These are phyloP conservation scores for Ichneumoninae sp. DNA, from an alignment of 2,888 invertebrate genomes.

Conservation along the genomic window DNA sequence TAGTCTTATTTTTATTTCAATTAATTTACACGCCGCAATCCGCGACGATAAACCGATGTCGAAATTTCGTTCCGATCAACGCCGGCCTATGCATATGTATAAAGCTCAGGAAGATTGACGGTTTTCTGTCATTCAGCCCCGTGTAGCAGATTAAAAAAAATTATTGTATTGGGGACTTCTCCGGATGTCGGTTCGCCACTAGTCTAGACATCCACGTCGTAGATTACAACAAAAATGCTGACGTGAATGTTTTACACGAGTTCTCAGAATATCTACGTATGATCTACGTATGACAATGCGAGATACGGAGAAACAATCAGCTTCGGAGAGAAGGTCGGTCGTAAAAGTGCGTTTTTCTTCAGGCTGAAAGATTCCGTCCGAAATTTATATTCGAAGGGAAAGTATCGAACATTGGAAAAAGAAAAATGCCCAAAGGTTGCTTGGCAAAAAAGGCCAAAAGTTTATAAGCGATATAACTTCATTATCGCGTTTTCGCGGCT, in stretches of 20 bases:
- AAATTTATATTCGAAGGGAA: not conserved
- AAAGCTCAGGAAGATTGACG: not conserved
- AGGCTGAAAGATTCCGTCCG: not conserved
- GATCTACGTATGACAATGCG: not conserved
- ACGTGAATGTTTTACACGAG: not conserved
- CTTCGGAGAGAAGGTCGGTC: not conserved
- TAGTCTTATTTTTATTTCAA: constrained; percentile 40
- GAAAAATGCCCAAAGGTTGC: not conserved
- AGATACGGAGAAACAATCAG: not conserved
- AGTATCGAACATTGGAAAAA: not conserved
- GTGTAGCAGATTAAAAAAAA: not conserved
- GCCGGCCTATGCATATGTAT: not conserved
- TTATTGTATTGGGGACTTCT: not conserved
- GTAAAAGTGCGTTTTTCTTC: not conserved
- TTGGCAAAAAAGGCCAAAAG: constrained; percentile 29
- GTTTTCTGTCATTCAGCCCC: not conserved
- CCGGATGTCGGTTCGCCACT: no score
- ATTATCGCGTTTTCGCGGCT: constrained; percentile 53
- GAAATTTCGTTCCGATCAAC: constrained; percentile 35
- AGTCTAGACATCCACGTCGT: no score
- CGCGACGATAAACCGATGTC: constrained; percentile 47
- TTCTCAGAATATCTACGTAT: not conserved
- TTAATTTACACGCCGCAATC: constrained; percentile 48
- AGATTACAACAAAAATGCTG: not conserved
- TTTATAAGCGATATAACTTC: constrained; percentile 44